Base-by-base conservation (phyloP, 2,888 invertebrate species). In the Drosophila subsilvestris region DNA sequence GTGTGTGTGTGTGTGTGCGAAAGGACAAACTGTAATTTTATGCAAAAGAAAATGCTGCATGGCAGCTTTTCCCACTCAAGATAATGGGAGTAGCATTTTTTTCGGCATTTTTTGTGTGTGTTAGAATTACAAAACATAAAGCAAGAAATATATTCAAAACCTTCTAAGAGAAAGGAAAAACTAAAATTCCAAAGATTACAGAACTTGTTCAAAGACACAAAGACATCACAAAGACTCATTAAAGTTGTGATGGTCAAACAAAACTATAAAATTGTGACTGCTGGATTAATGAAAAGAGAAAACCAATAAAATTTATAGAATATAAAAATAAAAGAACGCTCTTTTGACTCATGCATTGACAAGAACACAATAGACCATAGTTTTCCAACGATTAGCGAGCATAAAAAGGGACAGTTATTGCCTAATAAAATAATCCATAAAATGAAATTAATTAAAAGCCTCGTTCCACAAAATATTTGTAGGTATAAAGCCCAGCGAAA, bases 11-110 rank as follows among this genome's bases (percentile, higher is more conserved):
- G 63, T 53, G 42, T 65, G 42, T 67, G 55, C 57, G 57, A 63
- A 60, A 75, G 78, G 74, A 74, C 72, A 78, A 84, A 81, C 79
- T 80, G 81, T 84, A 85, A 85, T 86, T 81, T 86, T 85, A 85
- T 85, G 84, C 86, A 79, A 86, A 86, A 75, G 72, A 75, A 83
- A 80, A 80, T 79, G 74, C 63, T 76, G 68, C 70, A 75, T 69
- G 68, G 63, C 66, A 76, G 50, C 68, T 75, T 57, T 43, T 57
- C 8, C 62, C 22, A 47, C 47, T 75, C 70, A 60, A 80, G 84
- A 84, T 83, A 76, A 77, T 79, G 54, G 63, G 62, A 55, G 72
- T 76, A 58, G 70, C 78, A 76, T 57, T 76, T 76, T 74, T 63
- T 37, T 37, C n/a, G 37, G 27, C 43, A 68, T 14, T 53, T 54